Percentiles rank a stretch among this genome's conserved stretches.
These are phyloP conservation scores for Tetrax tetrax DNA, from an alignment of 2,113 vertebrate species.

Conservation along the genomic window DNA sequence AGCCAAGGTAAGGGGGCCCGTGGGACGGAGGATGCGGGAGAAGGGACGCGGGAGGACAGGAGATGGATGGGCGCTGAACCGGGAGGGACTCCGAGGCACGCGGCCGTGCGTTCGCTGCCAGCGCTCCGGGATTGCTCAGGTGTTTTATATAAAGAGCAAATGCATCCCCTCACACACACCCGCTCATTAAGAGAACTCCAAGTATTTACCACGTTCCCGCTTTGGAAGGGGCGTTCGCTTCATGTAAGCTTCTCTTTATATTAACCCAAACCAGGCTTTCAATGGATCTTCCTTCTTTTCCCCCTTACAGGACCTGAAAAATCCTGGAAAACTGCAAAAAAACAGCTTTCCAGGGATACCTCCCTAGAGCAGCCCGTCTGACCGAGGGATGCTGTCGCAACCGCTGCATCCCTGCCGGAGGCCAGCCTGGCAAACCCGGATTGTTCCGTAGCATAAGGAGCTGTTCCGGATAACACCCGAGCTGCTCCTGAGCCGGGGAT, in stretches of 20 bases:
- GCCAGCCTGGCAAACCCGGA: neutral
- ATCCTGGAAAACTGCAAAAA: neutral
- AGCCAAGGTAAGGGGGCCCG: fast-evolving
- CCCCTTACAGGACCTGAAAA: neutral
- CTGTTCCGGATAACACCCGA: neutral
- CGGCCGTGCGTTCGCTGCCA: neutral
- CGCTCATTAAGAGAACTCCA: neutral
- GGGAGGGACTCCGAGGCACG: neutral
- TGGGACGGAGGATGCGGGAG: fast-evolving
- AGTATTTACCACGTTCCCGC: fast-evolving
- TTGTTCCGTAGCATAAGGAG: neutral
- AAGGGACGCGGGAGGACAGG: neutral
- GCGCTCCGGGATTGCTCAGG: neutral
- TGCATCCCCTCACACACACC: neutral
- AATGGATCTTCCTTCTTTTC: neutral
- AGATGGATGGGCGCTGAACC: neutral
- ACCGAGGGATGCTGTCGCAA: fast-evolving
- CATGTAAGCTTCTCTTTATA: fast-evolving
- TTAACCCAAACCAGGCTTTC: neutral
- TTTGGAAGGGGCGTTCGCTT: neutral
- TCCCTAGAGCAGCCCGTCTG: neutral
- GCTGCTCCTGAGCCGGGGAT: neutral
- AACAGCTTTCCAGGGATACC: neutral
- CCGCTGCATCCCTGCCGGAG: neutral
- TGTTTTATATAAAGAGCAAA: neutral